Base-by-base conservation (phyloP, 2,113 vertebrate genomes). In the Siniperca knerii region DNA sequence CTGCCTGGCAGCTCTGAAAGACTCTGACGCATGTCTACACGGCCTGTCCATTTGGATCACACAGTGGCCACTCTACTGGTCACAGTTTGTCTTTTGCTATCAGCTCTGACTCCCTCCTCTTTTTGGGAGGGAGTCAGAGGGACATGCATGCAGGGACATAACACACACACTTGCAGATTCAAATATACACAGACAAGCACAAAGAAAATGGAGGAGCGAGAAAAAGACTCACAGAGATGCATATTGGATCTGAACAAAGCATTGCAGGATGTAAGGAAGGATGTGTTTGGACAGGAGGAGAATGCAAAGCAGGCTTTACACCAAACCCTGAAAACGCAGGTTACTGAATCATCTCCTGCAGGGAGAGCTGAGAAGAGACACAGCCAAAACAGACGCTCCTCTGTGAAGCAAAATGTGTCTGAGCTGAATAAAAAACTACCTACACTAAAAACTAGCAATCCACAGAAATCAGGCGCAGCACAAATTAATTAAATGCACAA, bases 281-380 rank as follows among this genome's bases (percentile, higher is more conserved):
- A 66, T 66, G 35, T 72, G 78, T 76, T 81, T 75, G 78, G 71
- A 73, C 75, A 79, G 37, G 65, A 61, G 44, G 73, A 52, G 80
- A 91, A 90, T 89, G 64, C 73, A 89, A 90, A 92, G 77, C 74
- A 90, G 86, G 79, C 74, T 86, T 75, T 79, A 81, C 69, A 69
- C 12, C 35, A 75, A 89, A 77, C 65, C 44, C 72, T 88, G 61
- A 82, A 86, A 81, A 76, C 0, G 42, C 29, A 62, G 65, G 77
- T 78, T 86, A 77, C 67, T 61, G 81, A 87, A 66, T 87, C 57
- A 71, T 67, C 79, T 84, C 58, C 70, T 85, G 21, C 50, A 87
- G 50, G 35, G 48, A 57, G 75, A 70, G 84, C 61, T 79, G 68
- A 81, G 85, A 21, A 52, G 72, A 42, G 72, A 33, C 25, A 35